Percentiles rank a stretch among this genome's conserved stretches.
Conservation (phyloP, 2,797 vertebrate genomes). For the Brachyalestes nurse region DNA sequence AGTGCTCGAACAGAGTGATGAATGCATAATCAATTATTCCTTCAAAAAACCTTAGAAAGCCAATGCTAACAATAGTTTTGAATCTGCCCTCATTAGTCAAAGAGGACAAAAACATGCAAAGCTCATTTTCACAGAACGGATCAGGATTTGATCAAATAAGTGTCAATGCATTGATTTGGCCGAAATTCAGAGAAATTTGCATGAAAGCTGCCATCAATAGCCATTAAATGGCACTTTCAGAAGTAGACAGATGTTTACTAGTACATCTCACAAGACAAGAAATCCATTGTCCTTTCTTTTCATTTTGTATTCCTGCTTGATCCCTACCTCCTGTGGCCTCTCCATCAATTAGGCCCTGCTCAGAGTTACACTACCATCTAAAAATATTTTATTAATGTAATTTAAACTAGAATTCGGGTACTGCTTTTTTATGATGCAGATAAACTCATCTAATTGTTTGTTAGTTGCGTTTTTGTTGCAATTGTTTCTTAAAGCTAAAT, state of each 20-base stretch:
- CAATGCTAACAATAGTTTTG: slow-evolving; percentile 36
- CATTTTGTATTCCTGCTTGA: slow-evolving; percentile 8
- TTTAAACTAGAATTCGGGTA: neutral
- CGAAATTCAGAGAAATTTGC: slow-evolving; percentile 67
- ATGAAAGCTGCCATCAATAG: slow-evolving; percentile 71
- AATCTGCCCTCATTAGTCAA: slow-evolving; percentile 66
- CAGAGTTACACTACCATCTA: neutral
- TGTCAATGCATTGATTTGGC: slow-evolving; percentile 75
- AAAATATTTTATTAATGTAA: neutral
- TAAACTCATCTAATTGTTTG: neutral
- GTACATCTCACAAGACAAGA: slow-evolving; percentile 75
- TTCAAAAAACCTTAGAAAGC: slow-evolving; percentile 45
- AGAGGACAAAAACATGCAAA: slow-evolving; percentile 65
- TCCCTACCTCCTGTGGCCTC: neutral
- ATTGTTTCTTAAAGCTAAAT: neutral
- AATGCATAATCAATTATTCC: slow-evolving; percentile 48
- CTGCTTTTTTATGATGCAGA: neutral
- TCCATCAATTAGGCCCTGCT: neutral
- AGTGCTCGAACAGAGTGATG: slow-evolving; percentile 44
- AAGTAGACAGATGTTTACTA: slow-evolving; percentile 71
- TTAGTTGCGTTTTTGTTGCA: neutral
- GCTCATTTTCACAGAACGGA: slow-evolving; percentile 66
- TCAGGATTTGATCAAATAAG: slow-evolving; percentile 73
- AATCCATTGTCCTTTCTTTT: slow-evolving; percentile 72
- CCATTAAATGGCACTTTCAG: slow-evolving; percentile 74